Base-by-base conservation (phyloP, 2,113 vertebrate genomes). In the Penelope pileata region DNA sequence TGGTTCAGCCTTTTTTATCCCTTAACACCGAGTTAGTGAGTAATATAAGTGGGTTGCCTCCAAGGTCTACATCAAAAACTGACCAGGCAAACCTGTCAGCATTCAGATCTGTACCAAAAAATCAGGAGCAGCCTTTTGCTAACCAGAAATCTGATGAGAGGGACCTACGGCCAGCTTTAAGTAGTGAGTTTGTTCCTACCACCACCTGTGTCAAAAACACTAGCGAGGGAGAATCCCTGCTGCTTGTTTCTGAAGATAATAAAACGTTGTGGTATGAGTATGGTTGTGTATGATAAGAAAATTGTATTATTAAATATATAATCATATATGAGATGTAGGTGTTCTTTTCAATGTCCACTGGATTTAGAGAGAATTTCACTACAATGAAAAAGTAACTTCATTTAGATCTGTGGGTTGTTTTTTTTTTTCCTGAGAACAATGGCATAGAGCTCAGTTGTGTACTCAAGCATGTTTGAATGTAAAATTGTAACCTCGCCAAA, bases 191-290 rank as follows among this genome's bases (percentile, higher is more conserved):
- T 75, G 56, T 26, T 40, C 94, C 94, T 77, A 38, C 96, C 54
- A 38, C 96, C 54, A 80, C 87, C 50, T 38, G 84, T 59, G 88
- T 93, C 75, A n/a, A n/a, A n/a, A 95, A 72, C 79, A 24, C 66
- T 56, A 86, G 95, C 68, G 96, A 98, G 30, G 97, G 98, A 43
- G 97, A 98, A 70, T 70, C 97, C 36, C 94, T 94, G 2, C 87
- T 98, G 21, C 95, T 98, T 94, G 98, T 97, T 95, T 98, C 98
- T 80, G 99, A 99, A 96, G 99, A 99, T 91, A 99, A 97, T 83
- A 98, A 99, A 79, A 99, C 99, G 62, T 95, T 99, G 96, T 99
- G 99, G 99, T 99, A 99, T 48, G 99, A 99, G 96, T 99, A 99
- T 88, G 99, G 99, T 92, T 99, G 99, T 96, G 98, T 99, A 58